Conservation (phyloP, 2,113 vertebrate genomes). For the Vimba vimba region DNA sequence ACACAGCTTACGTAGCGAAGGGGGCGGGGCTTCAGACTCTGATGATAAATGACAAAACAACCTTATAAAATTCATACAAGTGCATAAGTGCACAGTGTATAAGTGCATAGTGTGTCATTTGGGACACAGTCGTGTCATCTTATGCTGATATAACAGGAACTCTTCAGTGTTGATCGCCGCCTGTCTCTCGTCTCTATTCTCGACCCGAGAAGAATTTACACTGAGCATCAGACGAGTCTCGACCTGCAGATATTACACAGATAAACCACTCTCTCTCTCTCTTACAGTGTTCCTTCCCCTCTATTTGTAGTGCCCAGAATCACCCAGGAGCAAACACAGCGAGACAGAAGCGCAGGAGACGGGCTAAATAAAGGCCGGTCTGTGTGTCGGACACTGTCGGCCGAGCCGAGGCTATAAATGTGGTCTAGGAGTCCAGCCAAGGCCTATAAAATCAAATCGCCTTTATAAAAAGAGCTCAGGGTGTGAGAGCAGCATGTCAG, state of each 20-base stretch:
- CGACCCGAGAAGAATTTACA: conserved; percentile 67
- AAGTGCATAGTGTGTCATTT: no score
- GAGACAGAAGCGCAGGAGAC: not conserved
- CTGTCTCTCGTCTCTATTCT: conserved; percentile 62
- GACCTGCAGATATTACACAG: conserved; percentile 55
- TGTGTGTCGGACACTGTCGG: conserved; percentile 15
- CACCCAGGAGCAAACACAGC: conserved; percentile 11
- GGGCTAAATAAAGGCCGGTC: conserved; percentile 54
- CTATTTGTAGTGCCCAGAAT: conserved; percentile 8
- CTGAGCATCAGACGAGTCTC: conserved; percentile 48
- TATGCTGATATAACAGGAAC: conserved; percentile 46
- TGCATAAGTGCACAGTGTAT: no score
- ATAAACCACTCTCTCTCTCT: conserved; percentile 35
- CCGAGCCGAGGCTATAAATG: conserved; percentile 45
- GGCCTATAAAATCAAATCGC: conserved; percentile 57
- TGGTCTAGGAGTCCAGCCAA: conserved; percentile 55
- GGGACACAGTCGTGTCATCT: not conserved
- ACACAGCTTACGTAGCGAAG: no score
- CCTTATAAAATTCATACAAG: no score
- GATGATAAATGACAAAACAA: no score
- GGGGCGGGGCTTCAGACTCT: no score
- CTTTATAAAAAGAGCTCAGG: conserved; percentile 52
- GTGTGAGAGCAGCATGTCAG: conserved; percentile 44
- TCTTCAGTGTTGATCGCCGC: conserved; percentile 35
- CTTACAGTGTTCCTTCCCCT: not conserved